Percentiles rank a stretch among this genome's conserved stretches.
phyloP scores from a whole-genome alignment of 2,888 invertebrate genomes.

The Tenodera sinensis region DNA sequence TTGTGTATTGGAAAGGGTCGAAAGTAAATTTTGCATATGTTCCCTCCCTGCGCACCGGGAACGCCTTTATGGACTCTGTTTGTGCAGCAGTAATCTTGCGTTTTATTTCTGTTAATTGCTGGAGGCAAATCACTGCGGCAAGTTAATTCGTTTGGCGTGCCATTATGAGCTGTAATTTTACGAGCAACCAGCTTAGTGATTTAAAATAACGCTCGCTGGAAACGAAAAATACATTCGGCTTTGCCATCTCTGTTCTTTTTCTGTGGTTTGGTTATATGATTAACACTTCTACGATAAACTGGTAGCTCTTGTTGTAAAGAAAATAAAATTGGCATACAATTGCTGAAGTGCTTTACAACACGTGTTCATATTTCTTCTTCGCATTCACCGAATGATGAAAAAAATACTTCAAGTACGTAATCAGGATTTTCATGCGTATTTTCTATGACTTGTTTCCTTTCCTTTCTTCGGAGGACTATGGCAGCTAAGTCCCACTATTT shows the following conservation, averaged over 20 bases:
- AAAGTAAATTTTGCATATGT: constrained; percentile 11
- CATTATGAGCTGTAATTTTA: background rate
- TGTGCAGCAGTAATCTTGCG: background rate
- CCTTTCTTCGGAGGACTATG: too few relatives aligned
- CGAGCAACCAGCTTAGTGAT: background rate
- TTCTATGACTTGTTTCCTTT: too few relatives aligned
- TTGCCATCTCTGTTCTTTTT: background rate
- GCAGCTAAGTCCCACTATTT: too few relatives aligned
- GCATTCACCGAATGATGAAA: too few relatives aligned
- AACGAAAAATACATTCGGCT: background rate
- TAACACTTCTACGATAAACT: background rate
- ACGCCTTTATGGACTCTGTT: background rate
- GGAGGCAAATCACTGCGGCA: background rate
- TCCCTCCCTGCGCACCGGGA: background rate
- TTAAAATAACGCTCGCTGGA: background rate
- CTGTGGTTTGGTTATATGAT: background rate
- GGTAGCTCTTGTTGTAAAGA: too few relatives aligned
- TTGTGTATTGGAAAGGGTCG: background rate
- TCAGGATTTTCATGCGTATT: too few relatives aligned
- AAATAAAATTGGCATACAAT: too few relatives aligned
- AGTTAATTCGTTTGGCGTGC: background rate
- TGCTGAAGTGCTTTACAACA: too few relatives aligned
- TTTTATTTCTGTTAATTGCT: constrained; percentile 1
- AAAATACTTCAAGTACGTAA: too few relatives aligned
- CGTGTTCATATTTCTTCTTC: too few relatives aligned